phyloP scores from a whole-genome alignment of 1,140 invertebrate genomes.

The Ladona fulva region DNA sequence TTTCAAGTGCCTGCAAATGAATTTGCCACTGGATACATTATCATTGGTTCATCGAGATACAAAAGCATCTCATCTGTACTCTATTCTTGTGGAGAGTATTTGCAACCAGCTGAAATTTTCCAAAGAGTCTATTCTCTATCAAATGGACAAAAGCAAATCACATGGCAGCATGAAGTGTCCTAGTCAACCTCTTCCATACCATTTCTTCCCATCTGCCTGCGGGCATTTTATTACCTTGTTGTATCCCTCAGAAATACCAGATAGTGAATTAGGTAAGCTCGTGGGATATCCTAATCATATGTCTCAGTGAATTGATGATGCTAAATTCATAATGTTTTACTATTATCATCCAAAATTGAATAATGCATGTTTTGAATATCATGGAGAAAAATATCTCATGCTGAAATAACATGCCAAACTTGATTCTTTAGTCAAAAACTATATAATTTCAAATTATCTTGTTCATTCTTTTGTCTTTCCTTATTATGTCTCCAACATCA shows the following conservation, averaged over 20 bases:
- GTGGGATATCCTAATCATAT: too few species aligned
- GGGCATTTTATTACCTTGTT: neutral
- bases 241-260: neutral
- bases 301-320: too few species aligned
- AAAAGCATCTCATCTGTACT: neutral
- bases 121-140: neutral
- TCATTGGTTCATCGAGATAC: neutral
- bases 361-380: too few species aligned
- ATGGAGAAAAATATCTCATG: too few species aligned
- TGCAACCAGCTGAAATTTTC: neutral
- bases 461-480: too few species aligned
- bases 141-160: neutral
- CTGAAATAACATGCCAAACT: too few species aligned
- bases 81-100: neutral
- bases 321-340: too few species aligned
- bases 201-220: neutral
- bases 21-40: neutral
- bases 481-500: too few species aligned
- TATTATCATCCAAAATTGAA: too few species aligned
- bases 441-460: too few species aligned
- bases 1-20: neutral
- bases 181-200: neutral
- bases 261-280: neutral
- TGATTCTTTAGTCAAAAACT: too few species aligned
- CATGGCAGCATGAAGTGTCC: neutral